These are phyloP conservation scores for Aphyosemion australe DNA, from an alignment of 2,113 vertebrate genomes.

Conservation along the genomic window DNA sequence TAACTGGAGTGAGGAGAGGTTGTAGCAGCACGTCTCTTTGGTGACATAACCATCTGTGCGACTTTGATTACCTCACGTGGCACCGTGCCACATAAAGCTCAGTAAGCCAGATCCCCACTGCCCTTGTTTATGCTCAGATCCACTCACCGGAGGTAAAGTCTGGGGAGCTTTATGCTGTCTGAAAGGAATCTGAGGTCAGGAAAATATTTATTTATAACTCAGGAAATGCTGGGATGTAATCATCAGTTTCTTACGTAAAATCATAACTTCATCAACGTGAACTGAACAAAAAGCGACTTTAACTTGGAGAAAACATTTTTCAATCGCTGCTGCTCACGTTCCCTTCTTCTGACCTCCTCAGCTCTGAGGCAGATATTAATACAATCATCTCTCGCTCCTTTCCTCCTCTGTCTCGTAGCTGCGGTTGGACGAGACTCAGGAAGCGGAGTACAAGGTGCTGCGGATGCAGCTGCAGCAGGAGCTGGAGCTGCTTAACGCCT, in stretches of 20 bases:
- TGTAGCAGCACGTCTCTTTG: slow-evolving; percentile 7
- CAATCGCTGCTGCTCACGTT: not conserved
- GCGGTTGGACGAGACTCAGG: slow-evolving; percentile 90
- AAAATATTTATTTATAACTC: not conserved
- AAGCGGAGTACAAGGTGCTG: slow-evolving; percentile 89
- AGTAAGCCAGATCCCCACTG: slow-evolving; percentile 47
- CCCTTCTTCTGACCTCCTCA: slow-evolving; percentile 1
- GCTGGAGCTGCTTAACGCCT: slow-evolving; percentile 90
- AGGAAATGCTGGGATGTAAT: too few species aligned
- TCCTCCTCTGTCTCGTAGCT: slow-evolving; percentile 70
- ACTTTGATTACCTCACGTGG: slow-evolving; percentile 51
- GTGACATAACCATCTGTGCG: slow-evolving; percentile 35
- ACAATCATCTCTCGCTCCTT: not conserved
- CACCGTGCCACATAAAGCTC: slow-evolving; percentile 28
- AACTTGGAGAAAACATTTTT: too few species aligned
- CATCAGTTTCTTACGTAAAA: not conserved
- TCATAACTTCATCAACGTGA: not conserved
- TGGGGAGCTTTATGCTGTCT: too few species aligned
- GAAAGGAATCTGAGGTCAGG: slow-evolving; percentile 18
- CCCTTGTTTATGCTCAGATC: slow-evolving; percentile 44
- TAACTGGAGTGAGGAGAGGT: not conserved
- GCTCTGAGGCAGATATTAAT: slow-evolving; percentile 1
- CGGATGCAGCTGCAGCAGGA: slow-evolving; percentile 93
- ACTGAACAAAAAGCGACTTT: not conserved
- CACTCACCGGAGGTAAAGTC: slow-evolving; percentile 16